A percentile compares a stretch with the other conserved stretches of the same genome.
These are phyloP conservation scores for Congeria kusceri DNA, from an alignment of 2,888 invertebrate genomes.

Conservation along the genomic window DNA sequence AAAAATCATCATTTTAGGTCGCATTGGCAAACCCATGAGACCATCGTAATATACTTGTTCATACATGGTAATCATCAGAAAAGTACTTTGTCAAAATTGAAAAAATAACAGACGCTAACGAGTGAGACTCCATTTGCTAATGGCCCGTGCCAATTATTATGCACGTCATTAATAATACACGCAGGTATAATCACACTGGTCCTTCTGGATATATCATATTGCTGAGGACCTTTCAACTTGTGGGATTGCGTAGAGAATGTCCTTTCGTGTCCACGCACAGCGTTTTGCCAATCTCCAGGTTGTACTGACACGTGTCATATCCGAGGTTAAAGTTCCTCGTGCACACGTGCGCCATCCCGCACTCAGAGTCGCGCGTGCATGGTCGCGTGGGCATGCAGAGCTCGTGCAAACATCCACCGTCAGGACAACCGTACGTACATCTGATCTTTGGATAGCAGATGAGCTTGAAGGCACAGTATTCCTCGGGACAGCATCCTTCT, in stretches of 20 bases:
- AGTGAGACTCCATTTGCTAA: too few species aligned
- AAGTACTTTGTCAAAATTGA: too few species aligned
- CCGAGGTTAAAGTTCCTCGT: constrained; percentile 81
- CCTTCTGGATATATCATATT: too few species aligned
- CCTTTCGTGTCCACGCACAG: constrained; percentile 77
- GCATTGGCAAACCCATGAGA: too few species aligned
- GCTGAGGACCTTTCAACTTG: constrained; percentile 2
- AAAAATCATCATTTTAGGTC: too few species aligned
- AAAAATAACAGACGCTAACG: too few species aligned
- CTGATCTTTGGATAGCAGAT: constrained; percentile 82
- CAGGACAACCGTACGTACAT: constrained; percentile 80
- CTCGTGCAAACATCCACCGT: constrained; percentile 77
- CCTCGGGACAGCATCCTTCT: constrained; percentile 81
- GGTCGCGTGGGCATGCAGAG: constrained; percentile 78
- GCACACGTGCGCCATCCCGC: constrained; percentile 74
- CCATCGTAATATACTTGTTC: too few species aligned
- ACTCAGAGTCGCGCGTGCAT: constrained; percentile 68
- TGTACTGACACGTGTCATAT: constrained; percentile 81
- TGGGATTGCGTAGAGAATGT: constrained; percentile 54
- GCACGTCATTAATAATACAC: too few species aligned
- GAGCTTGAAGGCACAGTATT: constrained; percentile 79
- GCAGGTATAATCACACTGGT: too few species aligned
- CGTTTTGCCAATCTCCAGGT: constrained; percentile 79
- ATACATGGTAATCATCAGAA: too few species aligned
- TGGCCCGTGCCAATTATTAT: too few species aligned